phyloP scores from a whole-genome alignment of 2,113 vertebrate species.

The Vulpes lagopus region DNA sequence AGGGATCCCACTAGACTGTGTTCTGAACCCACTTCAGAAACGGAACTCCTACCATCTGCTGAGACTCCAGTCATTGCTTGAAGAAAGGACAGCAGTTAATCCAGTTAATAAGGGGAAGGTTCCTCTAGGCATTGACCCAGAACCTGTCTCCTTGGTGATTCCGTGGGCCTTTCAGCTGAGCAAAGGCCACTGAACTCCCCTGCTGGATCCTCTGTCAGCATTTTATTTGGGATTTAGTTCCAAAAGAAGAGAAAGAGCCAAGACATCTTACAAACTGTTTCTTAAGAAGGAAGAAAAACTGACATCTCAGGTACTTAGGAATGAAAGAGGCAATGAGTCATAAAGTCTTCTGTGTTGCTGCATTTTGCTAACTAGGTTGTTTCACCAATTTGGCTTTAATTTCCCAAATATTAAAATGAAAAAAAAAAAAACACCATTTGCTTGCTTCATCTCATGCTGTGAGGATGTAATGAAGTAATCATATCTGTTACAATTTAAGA shows the following conservation, averaged over 20 bases:
- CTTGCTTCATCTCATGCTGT: conserved; percentile 47
- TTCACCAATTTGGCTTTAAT: conserved; percentile 51
- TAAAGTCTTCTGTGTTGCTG: background rate
- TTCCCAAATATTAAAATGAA: conserved; percentile 47
- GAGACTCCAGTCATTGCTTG: background rate
- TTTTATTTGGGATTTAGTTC: background rate
- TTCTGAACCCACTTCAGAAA: background rate
- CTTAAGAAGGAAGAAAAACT: background rate
- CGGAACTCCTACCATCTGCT: background rate
- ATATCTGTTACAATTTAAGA: conserved; percentile 51
- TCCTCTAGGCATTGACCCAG: background rate
- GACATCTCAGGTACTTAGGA: background rate
- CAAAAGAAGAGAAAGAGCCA: background rate
- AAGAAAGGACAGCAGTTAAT: background rate
- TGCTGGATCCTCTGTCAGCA: background rate
- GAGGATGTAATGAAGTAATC: conserved; percentile 64
- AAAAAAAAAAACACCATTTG: background rate
- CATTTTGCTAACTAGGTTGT: background rate
- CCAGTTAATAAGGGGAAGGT: background rate
- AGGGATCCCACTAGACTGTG: no score
- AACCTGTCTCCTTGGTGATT: conserved; percentile 8
- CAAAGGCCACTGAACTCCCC: background rate
- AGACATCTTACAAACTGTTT: background rate
- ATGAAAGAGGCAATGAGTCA: background rate
- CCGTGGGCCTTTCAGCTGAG: background rate